Conservation (phyloP, 1,140 invertebrate genomes). For the Carcinoscorpius rotundicauda region DNA sequence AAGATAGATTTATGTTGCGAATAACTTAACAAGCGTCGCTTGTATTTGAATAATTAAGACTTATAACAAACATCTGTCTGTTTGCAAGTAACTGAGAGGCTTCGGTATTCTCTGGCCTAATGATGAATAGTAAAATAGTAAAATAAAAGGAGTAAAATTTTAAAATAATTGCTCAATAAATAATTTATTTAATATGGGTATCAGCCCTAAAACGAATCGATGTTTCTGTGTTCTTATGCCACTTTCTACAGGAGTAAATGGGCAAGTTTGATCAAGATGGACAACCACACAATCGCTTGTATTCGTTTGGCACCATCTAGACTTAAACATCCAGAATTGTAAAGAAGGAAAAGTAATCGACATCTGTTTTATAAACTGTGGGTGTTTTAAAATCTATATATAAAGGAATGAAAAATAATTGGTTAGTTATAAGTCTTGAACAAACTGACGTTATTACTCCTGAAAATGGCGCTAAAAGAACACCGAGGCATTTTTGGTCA, state of each 20-base stretch:
- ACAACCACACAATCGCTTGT: not conserved
- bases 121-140: not conserved
- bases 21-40: not conserved
- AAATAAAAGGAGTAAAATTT: not conserved
- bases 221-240: not conserved
- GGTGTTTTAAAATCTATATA: too few species aligned
- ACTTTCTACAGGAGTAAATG: not conserved
- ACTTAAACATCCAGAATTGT: too few species aligned
- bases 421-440: too few species aligned
- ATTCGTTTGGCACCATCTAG: not conserved
- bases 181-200: not conserved
- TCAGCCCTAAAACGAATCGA: not conserved
- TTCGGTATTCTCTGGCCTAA: not conserved
- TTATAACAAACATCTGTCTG: not conserved
- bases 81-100: not conserved
- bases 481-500: too few species aligned
- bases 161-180: not conserved
- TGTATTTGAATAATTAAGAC: not conserved
- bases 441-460: too few species aligned
- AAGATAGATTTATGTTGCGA: not conserved
- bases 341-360: too few species aligned
- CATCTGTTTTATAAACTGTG: too few species aligned
- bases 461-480: too few species aligned
- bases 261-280: not conserved
- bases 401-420: too few species aligned